Evolutionary conservation across 2,888 invertebrate species (phyloP), one percentile per base, ranked within the genome.

Genomic region (Brassicogethes aeneus): DNA sequence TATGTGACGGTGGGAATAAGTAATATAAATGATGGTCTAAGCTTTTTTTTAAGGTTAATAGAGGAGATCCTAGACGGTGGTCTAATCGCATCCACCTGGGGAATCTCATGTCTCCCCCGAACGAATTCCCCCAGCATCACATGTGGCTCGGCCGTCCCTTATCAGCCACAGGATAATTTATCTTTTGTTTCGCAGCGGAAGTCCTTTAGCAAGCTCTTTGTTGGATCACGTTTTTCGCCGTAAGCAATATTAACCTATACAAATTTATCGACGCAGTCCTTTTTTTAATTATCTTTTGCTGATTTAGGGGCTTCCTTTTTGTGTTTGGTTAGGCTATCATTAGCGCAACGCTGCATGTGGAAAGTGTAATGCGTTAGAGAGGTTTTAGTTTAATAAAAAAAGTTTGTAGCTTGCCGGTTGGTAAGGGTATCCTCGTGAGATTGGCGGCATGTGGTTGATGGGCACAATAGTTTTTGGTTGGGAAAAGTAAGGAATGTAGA

Each of bases 121-220:
- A 23, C 23, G 23, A n/a, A n/a, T n/a, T n/a, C 10, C 23, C 23
- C 23, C 23, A 5, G 10, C 23, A 7, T 23, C 43, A 43, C 43
- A 43, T 39, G 43, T 43, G 43, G 41, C 15, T 34, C 15, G 40
- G 41, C 15, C 37, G 16, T 43, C 41, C 41, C 43, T n/a, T 43
- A 43, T 43, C 43, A 43, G 36, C 23, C 35, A 38, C 35, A 35
- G 37, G 43, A 41, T 43, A 43, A 43, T 43, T 43, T 43, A 41
- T 43, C 43, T 43, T 43, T 43, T 43, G 43, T 43, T 43, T 43
- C 43, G 43, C 40, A 37, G 39, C 34, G 43, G 40, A 37, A 37
- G 35, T 31, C 36, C 40, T n/a, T 33, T 5, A 23, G 10, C 23
- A 10, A 23, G 23, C 23, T 23, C 23, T 23, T 23, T 23, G 23